Base-by-base conservation (phyloP, 2,113 vertebrate species). In the Steatornis caripensis region DNA sequence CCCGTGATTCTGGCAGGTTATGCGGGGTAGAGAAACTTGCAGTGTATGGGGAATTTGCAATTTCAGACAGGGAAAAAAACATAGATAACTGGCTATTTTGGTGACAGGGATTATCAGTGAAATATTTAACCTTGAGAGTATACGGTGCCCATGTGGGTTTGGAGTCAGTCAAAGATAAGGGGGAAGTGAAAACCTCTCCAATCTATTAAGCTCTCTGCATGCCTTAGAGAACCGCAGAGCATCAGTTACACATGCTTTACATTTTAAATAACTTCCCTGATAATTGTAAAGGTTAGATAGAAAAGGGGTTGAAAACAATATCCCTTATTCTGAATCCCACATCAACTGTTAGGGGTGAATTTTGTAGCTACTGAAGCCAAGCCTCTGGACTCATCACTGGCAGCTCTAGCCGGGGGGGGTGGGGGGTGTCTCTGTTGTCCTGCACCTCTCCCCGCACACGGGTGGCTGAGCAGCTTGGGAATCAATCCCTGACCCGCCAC, bases 81-180 rank as follows among this genome's bases (percentile, higher is more conserved):
- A 64, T 2, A 90, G 78, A 91, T 85, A 95, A 91, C 43, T 1
- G 3, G 51, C 81, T 96, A 79, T 95, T 96, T 78, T 91, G 45
- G 37, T 90, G 93, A 43, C 58, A 76, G 57, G n/a, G 87, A 84
- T 94, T 72, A 30, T 45, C 77, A 94, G 54, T 72, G 46, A 88
- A 86, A 94, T 93, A 90, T 93, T 80, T 94, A 80, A 94, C 93
- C 91, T 96, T 97, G 91, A 65, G 70, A 72, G 54, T 30, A 45
- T 19, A 51, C 8, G 1, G 57, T 61, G 53, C 76, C 66, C 43
- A 11, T 32, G n/a, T 41, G 65, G 45, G 89, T 58, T 48, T 13
- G 5, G 72, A 77, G 61, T 57, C n/a, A 71, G 83, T n/a, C 27
- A 14, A 48, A 45, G 80, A 74, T 27, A 24, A 62, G 15, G 57